These are phyloP conservation scores for Campylomormyrus numenius DNA, from an alignment of 2,113 vertebrate species.

Conservation along the genomic window DNA sequence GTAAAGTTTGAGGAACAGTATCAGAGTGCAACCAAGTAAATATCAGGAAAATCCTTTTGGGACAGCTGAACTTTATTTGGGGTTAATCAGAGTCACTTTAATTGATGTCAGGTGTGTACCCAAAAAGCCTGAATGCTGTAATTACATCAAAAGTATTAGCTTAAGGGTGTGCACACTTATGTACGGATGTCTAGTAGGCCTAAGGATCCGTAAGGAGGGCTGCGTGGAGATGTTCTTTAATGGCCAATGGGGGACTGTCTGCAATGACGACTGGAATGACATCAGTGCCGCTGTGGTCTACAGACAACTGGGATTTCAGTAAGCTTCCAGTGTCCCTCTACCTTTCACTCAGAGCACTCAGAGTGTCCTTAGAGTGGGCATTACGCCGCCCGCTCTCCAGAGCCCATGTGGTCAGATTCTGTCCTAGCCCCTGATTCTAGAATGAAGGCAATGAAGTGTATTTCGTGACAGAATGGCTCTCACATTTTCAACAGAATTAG, in stretches of 20 bases:
- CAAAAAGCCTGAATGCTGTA: too few relatives aligned
- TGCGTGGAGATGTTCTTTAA: constrained; percentile 59
- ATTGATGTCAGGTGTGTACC: too few relatives aligned
- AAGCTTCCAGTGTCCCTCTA: constrained; percentile 14
- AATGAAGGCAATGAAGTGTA: background rate
- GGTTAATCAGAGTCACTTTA: too few relatives aligned
- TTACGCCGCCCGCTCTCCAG: background rate
- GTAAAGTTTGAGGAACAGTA: background rate
- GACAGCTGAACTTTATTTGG: too few relatives aligned
- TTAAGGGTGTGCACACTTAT: too few relatives aligned
- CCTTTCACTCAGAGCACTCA: background rate
- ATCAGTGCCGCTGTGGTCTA: constrained; percentile 58
- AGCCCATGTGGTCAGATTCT: background rate
- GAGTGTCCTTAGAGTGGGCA: background rate
- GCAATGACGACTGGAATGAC: constrained; percentile 64
- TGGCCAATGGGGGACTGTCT: constrained; percentile 60
- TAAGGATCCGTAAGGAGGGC: constrained; percentile 52
- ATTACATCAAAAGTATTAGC: too few relatives aligned
- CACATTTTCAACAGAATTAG: background rate
- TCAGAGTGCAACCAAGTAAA: background rate
- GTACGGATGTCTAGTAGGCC: background rate
- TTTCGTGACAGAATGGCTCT: background rate
- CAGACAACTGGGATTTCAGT: constrained; percentile 61
- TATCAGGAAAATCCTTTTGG: too few relatives aligned
- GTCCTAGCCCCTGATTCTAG: background rate